A percentile compares a stretch with the other conserved stretches of the same genome.
Evolutionary conservation across 92 coral and sea anemone species (phyloP).

Genomic region (Porites evermanni): DNA sequence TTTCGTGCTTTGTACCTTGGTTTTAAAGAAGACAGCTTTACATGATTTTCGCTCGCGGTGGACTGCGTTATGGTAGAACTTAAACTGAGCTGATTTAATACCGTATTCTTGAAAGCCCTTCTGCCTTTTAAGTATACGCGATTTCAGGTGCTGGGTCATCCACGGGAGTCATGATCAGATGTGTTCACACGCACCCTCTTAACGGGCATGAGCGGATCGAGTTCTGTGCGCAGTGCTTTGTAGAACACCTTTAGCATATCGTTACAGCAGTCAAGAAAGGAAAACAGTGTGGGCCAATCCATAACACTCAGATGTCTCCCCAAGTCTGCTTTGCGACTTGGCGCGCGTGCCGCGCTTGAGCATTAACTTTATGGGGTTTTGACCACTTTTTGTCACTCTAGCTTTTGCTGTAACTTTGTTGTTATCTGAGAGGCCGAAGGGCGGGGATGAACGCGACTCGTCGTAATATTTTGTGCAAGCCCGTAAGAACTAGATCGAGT

Average conservation of each 20-base stretch:
- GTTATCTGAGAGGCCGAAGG: slow-evolving; percentile 44
- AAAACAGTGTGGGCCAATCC: slow-evolving; percentile 21
- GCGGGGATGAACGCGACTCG: slow-evolving; percentile 29
- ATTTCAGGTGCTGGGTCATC: slow-evolving; percentile 60
- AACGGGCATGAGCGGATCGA: slow-evolving; percentile 45
- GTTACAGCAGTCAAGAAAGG: slow-evolving; percentile 38
- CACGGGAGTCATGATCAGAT: slow-evolving; percentile 36
- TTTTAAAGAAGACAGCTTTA: not conserved
- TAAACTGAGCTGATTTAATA: slow-evolving; percentile 34
- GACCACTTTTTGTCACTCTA: slow-evolving; percentile 19
- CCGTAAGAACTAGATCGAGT: not conserved
- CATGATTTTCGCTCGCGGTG: slow-evolving; percentile 45
- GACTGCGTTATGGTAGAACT: slow-evolving; percentile 46
- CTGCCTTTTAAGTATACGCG: slow-evolving; percentile 57
- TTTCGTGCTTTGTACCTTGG: not conserved
- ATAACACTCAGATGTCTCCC: slow-evolving; percentile 32
- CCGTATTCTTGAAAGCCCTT: slow-evolving; percentile 46
- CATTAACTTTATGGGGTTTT: slow-evolving; percentile 1
- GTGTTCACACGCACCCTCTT: not conserved
- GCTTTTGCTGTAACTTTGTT: slow-evolving; percentile 37
- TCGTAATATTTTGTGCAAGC: not conserved
- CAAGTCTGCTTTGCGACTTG: slow-evolving; percentile 44
- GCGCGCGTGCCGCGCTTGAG: slow-evolving; percentile 37
- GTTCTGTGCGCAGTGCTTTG: slow-evolving; percentile 43
- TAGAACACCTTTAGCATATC: not conserved